Conservation (phyloP, 2,797 vertebrate species). For the Onychomys arenicola region DNA sequence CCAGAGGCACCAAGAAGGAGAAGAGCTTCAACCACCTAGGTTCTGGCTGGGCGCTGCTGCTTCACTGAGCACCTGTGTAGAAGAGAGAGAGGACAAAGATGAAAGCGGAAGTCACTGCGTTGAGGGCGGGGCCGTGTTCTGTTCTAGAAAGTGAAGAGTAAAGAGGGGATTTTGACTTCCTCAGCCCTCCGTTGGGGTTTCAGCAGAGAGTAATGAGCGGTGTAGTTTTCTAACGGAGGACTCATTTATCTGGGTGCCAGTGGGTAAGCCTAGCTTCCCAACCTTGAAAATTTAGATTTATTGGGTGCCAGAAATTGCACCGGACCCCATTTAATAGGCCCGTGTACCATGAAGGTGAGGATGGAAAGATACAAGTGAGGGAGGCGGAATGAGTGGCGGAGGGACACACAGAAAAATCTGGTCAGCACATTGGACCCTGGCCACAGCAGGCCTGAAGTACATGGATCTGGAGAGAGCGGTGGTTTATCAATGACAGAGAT, state of each 20-base stretch:
- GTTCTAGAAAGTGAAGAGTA: not conserved
- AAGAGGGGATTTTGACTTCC: slow-evolving; percentile 52
- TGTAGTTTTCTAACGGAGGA: slow-evolving; percentile 82
- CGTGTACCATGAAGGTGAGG: slow-evolving; percentile 77
- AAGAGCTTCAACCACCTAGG: slow-evolving; percentile 12
- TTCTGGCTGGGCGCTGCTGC: slow-evolving; percentile 26
- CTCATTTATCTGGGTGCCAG: slow-evolving; percentile 88
- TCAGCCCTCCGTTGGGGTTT: not conserved
- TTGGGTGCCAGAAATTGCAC: slow-evolving; percentile 85
- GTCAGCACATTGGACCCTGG: not conserved
- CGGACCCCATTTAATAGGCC: slow-evolving; percentile 83
- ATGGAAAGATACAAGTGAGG: slow-evolving; percentile 53
- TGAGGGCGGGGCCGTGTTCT: slow-evolving; percentile 56
- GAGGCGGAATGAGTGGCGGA: slow-evolving; percentile 49
- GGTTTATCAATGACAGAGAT: slow-evolving; percentile 42
- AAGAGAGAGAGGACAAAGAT: slow-evolving; percentile 59
- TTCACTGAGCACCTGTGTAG: slow-evolving; percentile 10
- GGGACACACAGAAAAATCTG: slow-evolving; percentile 33
- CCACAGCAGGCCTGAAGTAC: not conserved
- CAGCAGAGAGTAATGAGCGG: slow-evolving; percentile 79
- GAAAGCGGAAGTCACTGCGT: slow-evolving; percentile 93
- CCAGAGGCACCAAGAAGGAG: slow-evolving; percentile 63
- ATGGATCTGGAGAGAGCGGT: not conserved
- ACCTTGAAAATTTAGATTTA: slow-evolving; percentile 90
- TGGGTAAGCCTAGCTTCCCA: slow-evolving; percentile 85